phyloP scores from a whole-genome alignment of 2,797 vertebrate species.

The Enteromius argenteus region DNA sequence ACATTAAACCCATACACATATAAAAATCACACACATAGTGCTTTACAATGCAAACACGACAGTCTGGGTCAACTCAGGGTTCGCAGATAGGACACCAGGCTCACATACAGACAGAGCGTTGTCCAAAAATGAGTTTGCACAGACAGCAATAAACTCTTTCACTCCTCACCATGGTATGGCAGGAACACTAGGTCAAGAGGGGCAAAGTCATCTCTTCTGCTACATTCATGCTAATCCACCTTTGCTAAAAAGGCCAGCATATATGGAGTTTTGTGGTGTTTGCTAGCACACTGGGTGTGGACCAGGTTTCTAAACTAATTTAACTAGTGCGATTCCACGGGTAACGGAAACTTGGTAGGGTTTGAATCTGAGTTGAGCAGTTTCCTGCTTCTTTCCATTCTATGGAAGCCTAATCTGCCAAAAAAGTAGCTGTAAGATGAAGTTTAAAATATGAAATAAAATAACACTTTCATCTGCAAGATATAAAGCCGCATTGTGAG shows the following conservation, averaged over 20 bases:
- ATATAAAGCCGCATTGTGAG: background rate
- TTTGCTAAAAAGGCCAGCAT: background rate
- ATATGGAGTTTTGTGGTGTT: background rate
- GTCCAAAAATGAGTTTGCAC: conserved; percentile 38
- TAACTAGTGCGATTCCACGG: background rate
- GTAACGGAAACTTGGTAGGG: background rate
- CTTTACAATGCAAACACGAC: conserved; percentile 51
- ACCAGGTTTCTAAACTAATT: background rate
- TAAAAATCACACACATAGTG: conserved; percentile 37
- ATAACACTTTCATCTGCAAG: background rate
- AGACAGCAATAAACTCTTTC: conserved; percentile 35
- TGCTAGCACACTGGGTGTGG: background rate
- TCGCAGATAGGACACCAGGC: conserved; percentile 52
- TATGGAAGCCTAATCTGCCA: background rate
- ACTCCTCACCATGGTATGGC: conserved; percentile 17
- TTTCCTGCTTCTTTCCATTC: background rate
- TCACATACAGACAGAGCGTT: background rate
- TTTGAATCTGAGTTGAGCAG: background rate
- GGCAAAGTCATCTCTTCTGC: conserved; percentile 15
- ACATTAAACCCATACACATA: conserved; percentile 45
- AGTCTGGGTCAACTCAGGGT: conserved; percentile 52
- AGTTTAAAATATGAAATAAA: background rate
- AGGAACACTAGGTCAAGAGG: conserved; percentile 18
- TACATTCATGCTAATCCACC: background rate
- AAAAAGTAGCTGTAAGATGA: background rate